A percentile compares a stretch with the other conserved stretches of the same genome.
Conservation (phyloP, 2,113 vertebrate species). For the Uria aalge region DNA sequence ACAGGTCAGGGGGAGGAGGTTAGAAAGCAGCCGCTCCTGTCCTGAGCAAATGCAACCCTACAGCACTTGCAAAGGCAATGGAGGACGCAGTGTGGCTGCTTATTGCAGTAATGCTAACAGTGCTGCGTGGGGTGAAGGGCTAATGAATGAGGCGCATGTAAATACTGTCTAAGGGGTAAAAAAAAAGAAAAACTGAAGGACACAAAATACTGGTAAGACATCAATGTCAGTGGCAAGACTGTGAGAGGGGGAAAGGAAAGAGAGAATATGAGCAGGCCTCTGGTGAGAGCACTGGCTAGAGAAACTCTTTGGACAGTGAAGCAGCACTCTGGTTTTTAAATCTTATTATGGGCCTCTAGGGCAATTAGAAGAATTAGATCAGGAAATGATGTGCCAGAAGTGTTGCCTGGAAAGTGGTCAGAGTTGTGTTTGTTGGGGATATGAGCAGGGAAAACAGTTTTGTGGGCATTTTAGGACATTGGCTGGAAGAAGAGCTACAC, state of each 20-base stretch:
- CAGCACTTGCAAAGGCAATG: fast-evolving
- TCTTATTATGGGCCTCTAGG: slow-evolving; percentile 3
- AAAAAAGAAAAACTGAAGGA: neutral
- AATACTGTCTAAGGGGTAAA: neutral
- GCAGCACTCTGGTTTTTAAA: neutral
- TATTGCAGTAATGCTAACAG: neutral
- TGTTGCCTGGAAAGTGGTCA: neutral
- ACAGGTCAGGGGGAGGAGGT: fast-evolving
- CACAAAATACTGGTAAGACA: neutral
- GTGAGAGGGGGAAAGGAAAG: neutral
- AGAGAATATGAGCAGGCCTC: neutral
- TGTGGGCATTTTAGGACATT: neutral
- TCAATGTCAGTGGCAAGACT: neutral
- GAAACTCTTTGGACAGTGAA: neutral
- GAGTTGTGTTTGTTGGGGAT: neutral
- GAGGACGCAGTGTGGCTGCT: neutral
- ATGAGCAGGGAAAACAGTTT: neutral
- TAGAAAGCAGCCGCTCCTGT: neutral
- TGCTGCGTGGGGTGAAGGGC: fast-evolving
- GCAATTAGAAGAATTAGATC: slow-evolving; percentile 30
- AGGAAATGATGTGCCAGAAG: slow-evolving; percentile 33
- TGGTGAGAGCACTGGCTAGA: neutral
- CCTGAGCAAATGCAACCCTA: neutral
- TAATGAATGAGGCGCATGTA: fast-evolving
- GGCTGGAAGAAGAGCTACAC: neutral